Evolutionary conservation across 2,888 invertebrate species (phyloP).

Genomic region (Synergus gifuensis): DNA sequence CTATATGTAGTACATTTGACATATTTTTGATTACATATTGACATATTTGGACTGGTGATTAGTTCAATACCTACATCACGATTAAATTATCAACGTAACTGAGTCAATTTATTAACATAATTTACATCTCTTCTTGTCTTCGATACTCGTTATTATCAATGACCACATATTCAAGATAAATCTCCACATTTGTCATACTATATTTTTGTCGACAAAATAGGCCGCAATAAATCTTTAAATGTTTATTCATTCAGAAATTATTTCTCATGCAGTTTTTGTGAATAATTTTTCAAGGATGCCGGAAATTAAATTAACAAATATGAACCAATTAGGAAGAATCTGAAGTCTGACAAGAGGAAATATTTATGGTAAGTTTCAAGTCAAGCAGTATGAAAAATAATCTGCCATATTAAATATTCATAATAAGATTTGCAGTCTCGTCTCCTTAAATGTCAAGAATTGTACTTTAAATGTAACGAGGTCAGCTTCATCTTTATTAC

Average conservation of each 20-base stretch:
- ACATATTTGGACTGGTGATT: not conserved
- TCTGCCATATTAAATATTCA: constrained; percentile 37
- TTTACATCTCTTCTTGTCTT: not conserved
- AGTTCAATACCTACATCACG: not conserved
- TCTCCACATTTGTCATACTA: not conserved
- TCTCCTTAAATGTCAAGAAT: constrained; percentile 32
- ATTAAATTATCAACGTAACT: not conserved
- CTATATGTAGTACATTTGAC: not conserved
- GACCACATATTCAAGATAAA: not conserved
- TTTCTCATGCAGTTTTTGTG: not conserved
- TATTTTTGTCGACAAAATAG: constrained; percentile 3
- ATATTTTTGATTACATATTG: not conserved
- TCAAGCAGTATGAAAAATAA: constrained; percentile 21
- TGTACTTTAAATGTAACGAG: constrained; percentile 6
- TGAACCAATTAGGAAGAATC: constrained; percentile 2
- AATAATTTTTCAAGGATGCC: constrained; percentile 22
- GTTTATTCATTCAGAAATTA: not conserved
- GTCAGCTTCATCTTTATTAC: constrained; percentile 42
- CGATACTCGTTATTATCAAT: not conserved
- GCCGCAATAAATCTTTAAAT: not conserved
- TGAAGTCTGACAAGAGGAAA: constrained; percentile 15
- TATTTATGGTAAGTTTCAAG: constrained; percentile 2
- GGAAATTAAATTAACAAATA: constrained; percentile 27
- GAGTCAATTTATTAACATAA: not conserved
- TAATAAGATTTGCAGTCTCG: constrained; percentile 2